Percentiles rank a stretch among this genome's conserved stretches.
phyloP scores from a whole-genome alignment of 1,140 invertebrate species.

The Drosophila elegans region DNA sequence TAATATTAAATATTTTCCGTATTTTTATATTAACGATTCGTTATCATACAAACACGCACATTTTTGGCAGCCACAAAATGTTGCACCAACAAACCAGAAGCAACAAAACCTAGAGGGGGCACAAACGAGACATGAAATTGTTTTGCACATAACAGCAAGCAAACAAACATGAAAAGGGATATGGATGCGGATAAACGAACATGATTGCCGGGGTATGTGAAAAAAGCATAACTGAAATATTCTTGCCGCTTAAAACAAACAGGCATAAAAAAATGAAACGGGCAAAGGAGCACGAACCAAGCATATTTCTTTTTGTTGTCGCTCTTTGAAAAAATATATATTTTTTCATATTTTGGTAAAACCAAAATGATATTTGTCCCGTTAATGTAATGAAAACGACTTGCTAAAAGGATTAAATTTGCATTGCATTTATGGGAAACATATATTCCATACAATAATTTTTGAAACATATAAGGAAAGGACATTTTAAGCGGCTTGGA shows the following conservation, averaged over 20 bases:
- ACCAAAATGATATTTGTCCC: slow-evolving; percentile 55
- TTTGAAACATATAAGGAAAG: neutral
- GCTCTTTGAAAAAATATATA: slow-evolving; percentile 29
- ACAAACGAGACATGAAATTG: slow-evolving; percentile 72
- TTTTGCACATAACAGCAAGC: slow-evolving; percentile 73
- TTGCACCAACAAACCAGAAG: slow-evolving; percentile 47
- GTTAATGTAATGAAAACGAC: slow-evolving; percentile 78
- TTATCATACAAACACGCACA: slow-evolving; percentile 44
- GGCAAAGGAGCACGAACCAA: slow-evolving; percentile 28
- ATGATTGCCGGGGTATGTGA: slow-evolving; percentile 30
- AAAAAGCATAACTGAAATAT: slow-evolving; percentile 55
- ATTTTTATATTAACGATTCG: neutral
- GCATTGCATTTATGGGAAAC: slow-evolving; percentile 42
- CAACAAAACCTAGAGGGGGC: slow-evolving; percentile 30
- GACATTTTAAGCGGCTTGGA: neutral
- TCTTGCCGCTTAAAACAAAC: slow-evolving; percentile 45
- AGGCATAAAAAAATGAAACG: slow-evolving; percentile 42
- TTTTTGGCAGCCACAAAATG: slow-evolving; percentile 73
- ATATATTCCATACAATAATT: slow-evolving; percentile 6
- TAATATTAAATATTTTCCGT: no score
- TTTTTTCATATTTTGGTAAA: slow-evolving; percentile 49
- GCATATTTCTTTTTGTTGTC: slow-evolving; percentile 15
- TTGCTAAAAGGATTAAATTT: slow-evolving; percentile 78
- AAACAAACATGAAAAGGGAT: slow-evolving; percentile 59
- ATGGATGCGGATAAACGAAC: slow-evolving; percentile 39